Base-by-base conservation (phyloP, 92 coral and sea anemone species). In the Palythoa grandiflora region DNA sequence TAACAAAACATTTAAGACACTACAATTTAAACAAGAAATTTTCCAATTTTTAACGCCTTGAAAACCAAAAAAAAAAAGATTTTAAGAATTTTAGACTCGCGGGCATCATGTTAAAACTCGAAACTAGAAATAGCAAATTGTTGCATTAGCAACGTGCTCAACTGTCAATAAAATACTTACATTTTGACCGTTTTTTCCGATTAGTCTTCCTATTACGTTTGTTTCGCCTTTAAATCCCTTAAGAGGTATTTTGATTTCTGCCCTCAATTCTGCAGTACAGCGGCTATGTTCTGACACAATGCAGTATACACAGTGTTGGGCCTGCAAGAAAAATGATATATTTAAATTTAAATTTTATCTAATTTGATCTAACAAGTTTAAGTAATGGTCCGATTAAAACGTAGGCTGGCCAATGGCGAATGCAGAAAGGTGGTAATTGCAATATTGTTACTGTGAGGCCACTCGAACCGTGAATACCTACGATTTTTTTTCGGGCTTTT, bases 261-360 rank as follows among this genome's bases (percentile, higher is more conserved):
- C 94, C 79, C 94, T 86, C 68, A 95, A 77, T 88, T 95, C 94
- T 14, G 94, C 92, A 73, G 92, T 95, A 37, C 94, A 96, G 71
- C 92, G 94, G 68, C 98, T 96, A 88, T 95, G 94, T 86, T 95
- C 98, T 60, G 98, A 95, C 54, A 95, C 94, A 77, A 92, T 95
- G 68, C 98, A 95, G 73, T 95, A 95, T 50, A 95, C 98, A 78
- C 96, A 95, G 89, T 95, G 98, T 68, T 95, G 98, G 40, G 98
- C 98, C 98, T 95, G 76, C 19, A 60, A 47, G 65, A 80, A 21
- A 71, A 37, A 47, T n/a, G 10, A 28, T 52, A 11, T 55, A 55
- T 51, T 51, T 51, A 11, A 6, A 51, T 51, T 51, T 6, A 51
- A 51, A 51, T 51, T 51, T 51, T 51, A 6, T 6, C 55, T 51